Conservation (phyloP, 1,140 invertebrate species). For the Drosophila watanabei region DNA sequence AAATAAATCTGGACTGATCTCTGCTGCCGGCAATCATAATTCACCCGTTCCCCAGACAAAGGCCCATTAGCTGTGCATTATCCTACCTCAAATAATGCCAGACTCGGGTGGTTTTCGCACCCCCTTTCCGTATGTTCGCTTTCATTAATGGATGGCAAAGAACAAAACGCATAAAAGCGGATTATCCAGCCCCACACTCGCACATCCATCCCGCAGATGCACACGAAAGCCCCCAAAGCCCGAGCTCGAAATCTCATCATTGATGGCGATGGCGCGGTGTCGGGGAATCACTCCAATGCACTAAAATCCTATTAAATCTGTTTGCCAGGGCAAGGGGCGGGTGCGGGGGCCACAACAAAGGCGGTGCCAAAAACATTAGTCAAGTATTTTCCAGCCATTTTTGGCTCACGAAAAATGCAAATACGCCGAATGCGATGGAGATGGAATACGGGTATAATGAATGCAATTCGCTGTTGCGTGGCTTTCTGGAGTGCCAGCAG, state of each 20-base stretch:
- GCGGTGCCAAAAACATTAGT: constrained; percentile 65
- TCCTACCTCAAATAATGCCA: constrained; percentile 7
- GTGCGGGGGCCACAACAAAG: constrained; percentile 36
- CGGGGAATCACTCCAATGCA: constrained; percentile 73
- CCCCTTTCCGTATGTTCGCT: not conserved
- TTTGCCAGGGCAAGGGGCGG: constrained; percentile 15
- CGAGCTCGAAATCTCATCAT: constrained; percentile 24
- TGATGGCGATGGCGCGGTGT: constrained; percentile 33
- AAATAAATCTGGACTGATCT: not conserved
- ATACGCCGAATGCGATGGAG: constrained; percentile 26
- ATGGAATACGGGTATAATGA: constrained; percentile 54
- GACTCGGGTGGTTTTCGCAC: not conserved
- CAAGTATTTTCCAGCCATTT: constrained; percentile 69
- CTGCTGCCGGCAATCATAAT: not conserved
- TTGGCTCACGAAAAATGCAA: constrained; percentile 71
- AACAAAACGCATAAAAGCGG: constrained; percentile 35
- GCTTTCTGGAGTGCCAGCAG: constrained; percentile 37
- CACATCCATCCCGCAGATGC: constrained; percentile 28
- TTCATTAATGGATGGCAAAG: constrained; percentile 42
- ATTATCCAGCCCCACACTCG: constrained; percentile 9
- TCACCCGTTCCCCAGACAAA: not conserved
- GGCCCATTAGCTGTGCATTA: constrained; percentile 4
- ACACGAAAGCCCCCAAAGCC: not conserved
- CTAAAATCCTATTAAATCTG: constrained; percentile 74
- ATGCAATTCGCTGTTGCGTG: constrained; percentile 69